These are phyloP conservation scores for Pachyramphus minor DNA, from an alignment of 2,113 vertebrate genomes.

Conservation along the genomic window DNA sequence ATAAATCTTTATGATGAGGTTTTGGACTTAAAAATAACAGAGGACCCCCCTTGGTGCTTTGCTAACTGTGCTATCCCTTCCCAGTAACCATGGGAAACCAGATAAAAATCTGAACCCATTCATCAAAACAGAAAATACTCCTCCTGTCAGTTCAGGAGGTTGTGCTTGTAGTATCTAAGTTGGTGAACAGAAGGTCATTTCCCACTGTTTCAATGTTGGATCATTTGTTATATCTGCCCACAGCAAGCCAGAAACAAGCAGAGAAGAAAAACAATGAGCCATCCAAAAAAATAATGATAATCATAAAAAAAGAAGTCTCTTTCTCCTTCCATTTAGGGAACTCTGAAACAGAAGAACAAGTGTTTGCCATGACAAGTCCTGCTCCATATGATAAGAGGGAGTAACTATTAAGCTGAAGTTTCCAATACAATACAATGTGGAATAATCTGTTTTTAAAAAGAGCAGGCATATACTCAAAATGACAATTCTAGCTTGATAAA, in stretches of 20 bases:
- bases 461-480: neutral
- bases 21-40: slow-evolving; percentile 16
- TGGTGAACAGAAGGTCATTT: neutral
- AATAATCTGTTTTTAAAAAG: neutral
- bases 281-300: neutral
- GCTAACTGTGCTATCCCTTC: neutral
- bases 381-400: neutral
- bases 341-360: neutral
- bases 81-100: slow-evolving; percentile 46
- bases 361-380: neutral
- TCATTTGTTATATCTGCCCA: neutral
- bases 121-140: slow-evolving; percentile 26
- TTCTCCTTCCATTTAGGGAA: neutral
- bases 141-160: neutral
- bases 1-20: neutral
- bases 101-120: slow-evolving; percentile 36
- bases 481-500: neutral
- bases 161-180: neutral
- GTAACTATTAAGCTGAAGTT: neutral
- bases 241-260: neutral
- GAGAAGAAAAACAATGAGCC: neutral
- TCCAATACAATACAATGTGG: neutral
- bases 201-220: neutral
- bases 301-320: neutral
- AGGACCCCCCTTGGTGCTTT: neutral